A percentile compares a stretch with the other conserved stretches of the same genome.
Conservation (phyloP, 1,140 invertebrate genomes). For the Sinella curviseta region DNA sequence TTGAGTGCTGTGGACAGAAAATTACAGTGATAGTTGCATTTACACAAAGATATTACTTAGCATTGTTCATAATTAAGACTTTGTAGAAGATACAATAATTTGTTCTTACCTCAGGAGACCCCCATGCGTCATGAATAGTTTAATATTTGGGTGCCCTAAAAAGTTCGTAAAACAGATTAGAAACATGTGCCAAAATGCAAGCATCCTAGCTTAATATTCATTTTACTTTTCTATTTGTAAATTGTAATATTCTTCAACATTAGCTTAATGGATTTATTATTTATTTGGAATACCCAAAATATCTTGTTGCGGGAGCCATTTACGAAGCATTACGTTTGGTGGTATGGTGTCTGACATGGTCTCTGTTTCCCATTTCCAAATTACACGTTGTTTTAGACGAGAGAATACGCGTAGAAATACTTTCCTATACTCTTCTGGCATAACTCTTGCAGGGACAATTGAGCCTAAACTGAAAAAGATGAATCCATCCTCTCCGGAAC, state of each 20-base stretch:
- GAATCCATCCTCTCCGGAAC: constrained; percentile 62
- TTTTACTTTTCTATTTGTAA: not conserved
- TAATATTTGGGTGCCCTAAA: constrained; percentile 51
- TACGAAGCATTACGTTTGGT: constrained; percentile 29
- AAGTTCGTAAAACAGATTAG: no score
- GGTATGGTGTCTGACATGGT: constrained; percentile 38
- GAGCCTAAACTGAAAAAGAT: constrained; percentile 80
- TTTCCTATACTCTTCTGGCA: constrained; percentile 67
- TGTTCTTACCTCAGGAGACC: constrained; percentile 51
- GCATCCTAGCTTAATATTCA: no score
- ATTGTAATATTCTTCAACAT: not conserved
- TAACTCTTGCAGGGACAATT: constrained; percentile 70
- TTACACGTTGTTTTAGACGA: constrained; percentile 56
- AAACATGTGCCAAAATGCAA: no score
- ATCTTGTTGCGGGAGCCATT: constrained; percentile 39
- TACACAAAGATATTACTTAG: not conserved
- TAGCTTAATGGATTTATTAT: not conserved
- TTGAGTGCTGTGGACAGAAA: constrained; percentile 44
- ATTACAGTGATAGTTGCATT: not conserved
- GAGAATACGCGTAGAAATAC: constrained; percentile 69
- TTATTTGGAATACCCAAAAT: constrained; percentile 15
- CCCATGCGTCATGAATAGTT: constrained; percentile 56
- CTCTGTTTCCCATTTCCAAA: constrained; percentile 55
- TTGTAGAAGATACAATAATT: not conserved
- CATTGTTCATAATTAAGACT: not conserved